Conservation (phyloP, 2,113 vertebrate genomes). For the Trinectes maculatus region DNA sequence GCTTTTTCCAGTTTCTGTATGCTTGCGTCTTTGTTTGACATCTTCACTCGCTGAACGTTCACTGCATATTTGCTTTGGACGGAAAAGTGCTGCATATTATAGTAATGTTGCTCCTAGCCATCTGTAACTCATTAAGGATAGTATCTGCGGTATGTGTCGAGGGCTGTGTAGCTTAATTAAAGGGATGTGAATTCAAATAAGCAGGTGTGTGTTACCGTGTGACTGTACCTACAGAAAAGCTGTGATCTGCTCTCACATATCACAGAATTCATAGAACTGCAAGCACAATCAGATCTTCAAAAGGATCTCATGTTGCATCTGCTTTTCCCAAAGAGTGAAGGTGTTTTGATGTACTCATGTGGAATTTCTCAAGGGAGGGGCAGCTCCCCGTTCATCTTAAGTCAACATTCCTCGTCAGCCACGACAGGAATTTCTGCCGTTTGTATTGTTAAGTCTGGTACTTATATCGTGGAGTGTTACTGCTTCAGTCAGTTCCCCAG, state of each 20-base stretch:
- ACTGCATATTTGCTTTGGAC: conserved; percentile 18
- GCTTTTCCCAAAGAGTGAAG: background rate
- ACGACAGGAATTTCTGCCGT: conserved; percentile 34
- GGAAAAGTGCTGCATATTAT: conserved; percentile 22
- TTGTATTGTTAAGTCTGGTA: background rate
- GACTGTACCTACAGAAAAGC: no score
- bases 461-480: conserved; percentile 20
- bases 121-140: conserved; percentile 38
- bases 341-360: background rate
- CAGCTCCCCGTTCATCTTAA: conserved; percentile 42
- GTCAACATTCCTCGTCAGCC: conserved; percentile 55
- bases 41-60: conserved; percentile 6
- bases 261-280: background rate
- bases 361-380: conserved; percentile 58
- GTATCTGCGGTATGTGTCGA: conserved; percentile 17
- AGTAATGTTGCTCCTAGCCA: conserved; percentile 23
- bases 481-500: no score
- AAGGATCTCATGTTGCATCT: background rate
- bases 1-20: conserved; percentile 5
- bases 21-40: conserved; percentile 8
- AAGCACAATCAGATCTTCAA: background rate
- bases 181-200: conserved; percentile 21
- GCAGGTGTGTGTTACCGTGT: background rate
- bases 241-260: no score
- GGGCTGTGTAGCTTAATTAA: conserved; percentile 31